Evolutionary conservation across 1,140 invertebrate species (phyloP).

Genomic region (Aphelenchoides fujianensis): DNA sequence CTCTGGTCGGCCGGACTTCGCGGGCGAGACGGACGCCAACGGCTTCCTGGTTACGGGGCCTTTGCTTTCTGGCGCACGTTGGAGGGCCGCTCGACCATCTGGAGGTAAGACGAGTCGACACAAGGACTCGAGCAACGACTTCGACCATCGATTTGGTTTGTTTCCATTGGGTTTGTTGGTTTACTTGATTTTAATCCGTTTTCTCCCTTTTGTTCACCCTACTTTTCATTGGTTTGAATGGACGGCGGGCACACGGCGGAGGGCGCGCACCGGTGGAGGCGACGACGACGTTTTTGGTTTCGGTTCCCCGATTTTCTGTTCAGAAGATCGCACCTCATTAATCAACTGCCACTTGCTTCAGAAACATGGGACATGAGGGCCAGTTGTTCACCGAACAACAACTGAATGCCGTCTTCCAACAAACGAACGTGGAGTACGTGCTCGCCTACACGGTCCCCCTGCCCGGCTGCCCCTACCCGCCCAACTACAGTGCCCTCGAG

Average conservation of each 20-base stretch:
- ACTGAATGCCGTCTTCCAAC: slow-evolving; percentile 48
- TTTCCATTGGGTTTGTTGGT: slow-evolving; percentile 23
- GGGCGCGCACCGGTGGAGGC: background rate
- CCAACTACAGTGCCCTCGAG: slow-evolving; percentile 57
- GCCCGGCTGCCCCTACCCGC: slow-evolving; percentile 54
- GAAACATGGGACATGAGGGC: slow-evolving; percentile 31
- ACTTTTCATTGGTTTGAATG: slow-evolving; percentile 13
- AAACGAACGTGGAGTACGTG: slow-evolving; percentile 61
- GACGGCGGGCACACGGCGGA: no score
- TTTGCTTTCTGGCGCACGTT: slow-evolving; percentile 61
- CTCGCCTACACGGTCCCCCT: slow-evolving; percentile 60
- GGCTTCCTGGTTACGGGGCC: slow-evolving; percentile 63
- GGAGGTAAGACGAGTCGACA: slow-evolving; percentile 33
- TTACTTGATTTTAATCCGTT: slow-evolving; percentile 26
- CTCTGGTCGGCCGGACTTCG: slow-evolving; percentile 57
- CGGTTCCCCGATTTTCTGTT: slow-evolving; percentile 21
- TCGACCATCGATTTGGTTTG: background rate
- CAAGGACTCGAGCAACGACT: background rate
- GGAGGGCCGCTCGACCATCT: slow-evolving; percentile 54
- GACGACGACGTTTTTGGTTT: no score
- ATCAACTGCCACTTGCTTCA: background rate
- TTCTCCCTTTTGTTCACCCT: slow-evolving; percentile 11
- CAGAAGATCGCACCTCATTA: background rate
- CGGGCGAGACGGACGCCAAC: slow-evolving; percentile 60
- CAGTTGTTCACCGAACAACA: slow-evolving; percentile 31